Evolutionary conservation across 92 coral and sea anemone species (phyloP).

Genomic region (Scolanthus callimorphus): DNA sequence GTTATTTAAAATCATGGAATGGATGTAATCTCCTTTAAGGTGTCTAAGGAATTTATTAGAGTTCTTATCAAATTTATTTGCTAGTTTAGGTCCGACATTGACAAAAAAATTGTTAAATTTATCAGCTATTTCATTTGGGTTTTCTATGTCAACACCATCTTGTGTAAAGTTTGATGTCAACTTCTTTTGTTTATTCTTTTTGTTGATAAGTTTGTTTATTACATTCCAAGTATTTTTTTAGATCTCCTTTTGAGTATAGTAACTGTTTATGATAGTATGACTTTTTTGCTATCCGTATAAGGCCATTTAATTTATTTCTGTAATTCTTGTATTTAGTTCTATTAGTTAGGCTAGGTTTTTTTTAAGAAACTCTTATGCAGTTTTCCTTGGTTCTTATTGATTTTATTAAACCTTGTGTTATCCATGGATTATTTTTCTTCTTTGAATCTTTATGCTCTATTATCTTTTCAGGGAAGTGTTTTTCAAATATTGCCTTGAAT

Average conservation of each 20-base stretch:
- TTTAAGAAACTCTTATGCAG: neutral
- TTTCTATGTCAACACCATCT: neutral
- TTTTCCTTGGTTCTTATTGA: neutral
- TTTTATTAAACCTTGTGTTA: neutral
- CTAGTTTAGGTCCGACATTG: constrained; percentile 1
- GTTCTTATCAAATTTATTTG: neutral
- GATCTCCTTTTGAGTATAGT: neutral
- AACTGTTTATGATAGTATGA: neutral
- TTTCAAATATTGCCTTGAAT: neutral
- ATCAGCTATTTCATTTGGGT: neutral
- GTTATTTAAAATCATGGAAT: neutral
- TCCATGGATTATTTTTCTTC: constrained; percentile 1
- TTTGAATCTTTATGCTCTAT: neutral
- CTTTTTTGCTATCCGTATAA: neutral
- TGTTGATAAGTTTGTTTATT: neutral
- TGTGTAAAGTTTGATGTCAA: neutral
- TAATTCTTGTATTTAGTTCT: neutral
- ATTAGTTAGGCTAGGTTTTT: neutral
- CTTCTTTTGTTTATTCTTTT: neutral
- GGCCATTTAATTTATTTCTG: neutral
- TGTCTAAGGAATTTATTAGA: neutral
- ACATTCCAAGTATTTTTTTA: neutral
- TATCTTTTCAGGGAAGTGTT: neutral
- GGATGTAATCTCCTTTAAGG: neutral
- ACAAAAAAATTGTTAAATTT: neutral